Base-by-base conservation (phyloP, 2,888 invertebrate genomes). In the Mycalesis mineus region DNA sequence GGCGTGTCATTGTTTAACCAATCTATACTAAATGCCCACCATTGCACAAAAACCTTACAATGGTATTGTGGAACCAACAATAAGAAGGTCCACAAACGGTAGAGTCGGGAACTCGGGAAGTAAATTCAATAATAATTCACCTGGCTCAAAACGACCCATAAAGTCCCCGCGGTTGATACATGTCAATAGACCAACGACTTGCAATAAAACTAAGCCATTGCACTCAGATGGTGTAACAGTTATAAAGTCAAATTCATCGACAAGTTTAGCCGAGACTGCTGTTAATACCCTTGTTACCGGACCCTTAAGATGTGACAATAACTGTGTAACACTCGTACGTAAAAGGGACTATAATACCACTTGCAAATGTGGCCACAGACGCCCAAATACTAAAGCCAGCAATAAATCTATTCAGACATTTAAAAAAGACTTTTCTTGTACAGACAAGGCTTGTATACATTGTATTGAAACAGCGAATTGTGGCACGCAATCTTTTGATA, bases 31-130 rank as follows among this genome's bases (percentile, higher is more conserved):
- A 22, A 84, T 82, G 81, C 77, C 82, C 63, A 69, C 68, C 40
- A 64, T 80, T 69, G 79, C 80, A 55, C 74, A 75, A 68, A 74
- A 72, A 66, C 72, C 84, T 53, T 81, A 79, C 57, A 64, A 75
- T 60, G 78, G 81, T 60, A 75, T 82, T 42, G 80, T 80, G 53
- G 74, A 80, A 42, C 73, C 78, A 39, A 64, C 66, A 54, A 36
- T 74, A 15, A 71, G 70, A 48, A 60, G 67, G 7, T 51, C 62
- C n/a, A 60, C 56, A 28, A 62, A 67, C 39, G 50, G 56, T 7
- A 62, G 55, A 60, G 11, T 39, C n/a, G n/a, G n/a, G 3, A 54
- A 51, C 52, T 39, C 56, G 11, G 55, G 55, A 33, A 55, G 45
- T 42, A 65, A 58, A 28, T 54, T 57, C 28, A 40, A 36, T 9